Evolutionary conservation across 2,888 invertebrate species (phyloP), one percentile per base, ranked within the genome.

Genomic region (Caenorhabditis drosophilae): DNA sequence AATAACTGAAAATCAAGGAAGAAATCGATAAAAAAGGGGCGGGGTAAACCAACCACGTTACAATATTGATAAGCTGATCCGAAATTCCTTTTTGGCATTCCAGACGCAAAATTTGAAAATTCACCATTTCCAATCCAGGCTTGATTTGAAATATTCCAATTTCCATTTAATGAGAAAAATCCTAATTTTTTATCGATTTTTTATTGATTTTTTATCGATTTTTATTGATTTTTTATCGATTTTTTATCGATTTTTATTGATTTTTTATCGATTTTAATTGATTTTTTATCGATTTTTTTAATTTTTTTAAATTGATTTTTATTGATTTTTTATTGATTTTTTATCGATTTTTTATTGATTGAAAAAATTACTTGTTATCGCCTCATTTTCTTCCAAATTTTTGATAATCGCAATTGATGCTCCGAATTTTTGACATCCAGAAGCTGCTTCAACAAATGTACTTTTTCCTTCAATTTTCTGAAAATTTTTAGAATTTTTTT

Each of bases 301-400:
- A n/a, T 25, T 11, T 12, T 23, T 2, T 9, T 23, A 23, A 25
- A 20, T 20, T 31, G 25, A 23, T 40, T 4, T 4, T 12, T 12
- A n/a, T 12, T 4, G 41, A 58, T 52, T 35, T 58, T 47, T 47
- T 36, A 58, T 26, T 4, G 35, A 23, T 58, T 58, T 20, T 25
- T 26, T 16, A 9, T 35, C 9, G 7, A 7, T 11, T 26, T 36
- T 18, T 16, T 20, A 4, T 52, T 16, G 1, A 34, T 23, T 2
- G 47, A 51, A 6, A 58, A n/a, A n/a, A n/a, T 4, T 47, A 58
- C 58, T 35, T 58, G 47, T 47, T 36, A 58, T 26, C 3, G 35
- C 31, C 16, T 58, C 58, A 23, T 58, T 58, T 20, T 25, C 35
- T 16, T 7, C 42, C 9, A 3, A 7, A n/a, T 26, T 36, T 18